A percentile compares a stretch with the other conserved stretches of the same genome.
These are phyloP conservation scores for Leptothorax acervorum DNA, from an alignment of 2,888 invertebrate species.

Conservation along the genomic window DNA sequence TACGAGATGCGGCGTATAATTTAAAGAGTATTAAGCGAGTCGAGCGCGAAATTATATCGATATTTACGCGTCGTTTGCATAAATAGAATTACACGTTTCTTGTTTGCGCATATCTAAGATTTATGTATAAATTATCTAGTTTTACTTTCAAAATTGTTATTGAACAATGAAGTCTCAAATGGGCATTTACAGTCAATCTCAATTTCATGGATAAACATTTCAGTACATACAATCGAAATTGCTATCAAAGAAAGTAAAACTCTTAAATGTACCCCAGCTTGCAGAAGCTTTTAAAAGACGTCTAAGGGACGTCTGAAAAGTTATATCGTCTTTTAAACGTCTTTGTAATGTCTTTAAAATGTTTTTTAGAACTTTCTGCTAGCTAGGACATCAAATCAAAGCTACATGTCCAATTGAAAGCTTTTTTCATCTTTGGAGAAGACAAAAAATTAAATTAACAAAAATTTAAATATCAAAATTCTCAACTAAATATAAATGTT, in stretches of 20 bases:
- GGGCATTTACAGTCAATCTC: not conserved
- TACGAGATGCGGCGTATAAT: not conserved
- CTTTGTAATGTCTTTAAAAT: too few species aligned
- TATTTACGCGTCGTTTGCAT: not conserved
- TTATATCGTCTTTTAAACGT: too few species aligned
- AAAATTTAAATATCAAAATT: not conserved
- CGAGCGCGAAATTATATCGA: not conserved
- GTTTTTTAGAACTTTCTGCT: too few species aligned
- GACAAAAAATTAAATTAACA: not conserved
- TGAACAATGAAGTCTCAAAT: not conserved
- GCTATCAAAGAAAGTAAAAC: not conserved
- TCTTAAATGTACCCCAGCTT: not conserved
- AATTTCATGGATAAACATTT: not conserved
- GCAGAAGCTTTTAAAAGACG: too few species aligned
- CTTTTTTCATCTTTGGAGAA: not conserved
- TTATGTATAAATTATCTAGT: not conserved
- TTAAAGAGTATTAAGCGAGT: not conserved
- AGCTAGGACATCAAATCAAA: not conserved
- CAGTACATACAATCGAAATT: not conserved
- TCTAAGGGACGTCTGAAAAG: too few species aligned
- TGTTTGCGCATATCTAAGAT: not conserved
- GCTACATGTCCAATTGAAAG: not conserved
- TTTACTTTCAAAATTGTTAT: not conserved
- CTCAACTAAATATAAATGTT: not conserved
- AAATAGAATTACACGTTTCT: conserved; percentile 3